A percentile compares a stretch with the other conserved stretches of the same genome.
Evolutionary conservation across 1,140 invertebrate species (phyloP).

Genomic region (Bombus confusus): DNA sequence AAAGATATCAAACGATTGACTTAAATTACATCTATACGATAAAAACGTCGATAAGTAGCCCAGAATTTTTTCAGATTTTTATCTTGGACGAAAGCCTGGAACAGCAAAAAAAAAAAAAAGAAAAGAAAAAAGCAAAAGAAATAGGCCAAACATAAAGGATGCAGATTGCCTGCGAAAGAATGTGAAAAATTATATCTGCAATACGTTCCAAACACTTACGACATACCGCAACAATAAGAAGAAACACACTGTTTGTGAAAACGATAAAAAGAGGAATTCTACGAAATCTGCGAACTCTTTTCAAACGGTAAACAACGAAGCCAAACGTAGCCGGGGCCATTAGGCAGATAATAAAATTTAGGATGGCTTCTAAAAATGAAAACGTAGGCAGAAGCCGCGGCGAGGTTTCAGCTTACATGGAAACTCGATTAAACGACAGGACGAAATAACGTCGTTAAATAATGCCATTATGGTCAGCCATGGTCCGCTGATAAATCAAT

Average conservation of each 20-base stretch:
- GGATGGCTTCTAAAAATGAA: constrained; percentile 30
- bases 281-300: neutral
- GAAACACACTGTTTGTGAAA: neutral
- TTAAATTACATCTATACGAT: too few relatives aligned
- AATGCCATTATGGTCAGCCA: constrained; percentile 44
- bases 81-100: too few relatives aligned
- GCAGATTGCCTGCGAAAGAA: too few relatives aligned
- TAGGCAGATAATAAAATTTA: neutral
- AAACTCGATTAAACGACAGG: constrained; percentile 45
- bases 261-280: neutral
- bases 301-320: neutral
- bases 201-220: too few relatives aligned
- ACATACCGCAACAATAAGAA: neutral
- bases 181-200: too few relatives aligned
- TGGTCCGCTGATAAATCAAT: constrained; percentile 32
- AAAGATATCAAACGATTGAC: too few relatives aligned
- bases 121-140: too few relatives aligned
- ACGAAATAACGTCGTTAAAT: constrained; percentile 41
- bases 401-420: constrained; percentile 50
- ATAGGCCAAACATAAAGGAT: too few relatives aligned
- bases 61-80: too few relatives aligned
- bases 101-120: too few relatives aligned
- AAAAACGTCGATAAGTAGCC: too few relatives aligned
- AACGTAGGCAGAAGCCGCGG: constrained; percentile 27
- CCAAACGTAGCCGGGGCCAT: neutral